Conservation (phyloP, 23 tunicate genomes). For the Trididemnum nubilum region DNA sequence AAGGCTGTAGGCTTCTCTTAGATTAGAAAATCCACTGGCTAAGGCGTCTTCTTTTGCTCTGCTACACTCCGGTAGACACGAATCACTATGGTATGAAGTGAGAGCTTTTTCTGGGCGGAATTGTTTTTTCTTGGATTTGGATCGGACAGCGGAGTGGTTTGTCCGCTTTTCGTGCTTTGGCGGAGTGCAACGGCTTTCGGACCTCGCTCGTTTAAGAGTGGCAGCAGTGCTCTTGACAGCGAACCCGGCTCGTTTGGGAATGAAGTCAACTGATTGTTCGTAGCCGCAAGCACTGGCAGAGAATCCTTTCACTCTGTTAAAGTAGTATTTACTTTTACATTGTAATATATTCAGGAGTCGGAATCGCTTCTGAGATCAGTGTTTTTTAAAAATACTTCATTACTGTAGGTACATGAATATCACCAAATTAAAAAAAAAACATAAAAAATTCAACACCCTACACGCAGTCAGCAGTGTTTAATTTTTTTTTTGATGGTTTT, state of each 20-base stretch:
- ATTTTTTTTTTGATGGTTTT: too few species aligned
- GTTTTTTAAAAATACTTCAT: too few species aligned
- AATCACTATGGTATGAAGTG: constrained; percentile 13
- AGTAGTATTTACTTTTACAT: background rate
- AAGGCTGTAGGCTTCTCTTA: constrained; percentile 17
- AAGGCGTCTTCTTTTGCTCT: constrained; percentile 10
- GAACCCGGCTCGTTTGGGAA: background rate
- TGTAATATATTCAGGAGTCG: too few species aligned
- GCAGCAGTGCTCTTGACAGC: constrained; percentile 9
- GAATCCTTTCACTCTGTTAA: constrained; percentile 36
- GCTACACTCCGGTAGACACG: constrained; percentile 19
- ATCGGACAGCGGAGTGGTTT: background rate
- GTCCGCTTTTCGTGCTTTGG: constrained; percentile 3
- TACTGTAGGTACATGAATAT: too few species aligned
- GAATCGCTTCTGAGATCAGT: too few species aligned
- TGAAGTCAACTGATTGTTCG: background rate
- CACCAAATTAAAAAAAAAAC: too few species aligned
- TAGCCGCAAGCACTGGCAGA: background rate
- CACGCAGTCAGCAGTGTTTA: too few species aligned
- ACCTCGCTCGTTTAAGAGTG: background rate
- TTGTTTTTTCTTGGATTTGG: background rate
- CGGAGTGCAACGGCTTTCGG: background rate
- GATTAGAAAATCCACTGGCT: background rate
- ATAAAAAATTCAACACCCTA: too few species aligned
- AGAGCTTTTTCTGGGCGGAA: background rate